Conservation (phyloP, 2,113 vertebrate genomes). For the Phyllopteryx taeniolatus region DNA sequence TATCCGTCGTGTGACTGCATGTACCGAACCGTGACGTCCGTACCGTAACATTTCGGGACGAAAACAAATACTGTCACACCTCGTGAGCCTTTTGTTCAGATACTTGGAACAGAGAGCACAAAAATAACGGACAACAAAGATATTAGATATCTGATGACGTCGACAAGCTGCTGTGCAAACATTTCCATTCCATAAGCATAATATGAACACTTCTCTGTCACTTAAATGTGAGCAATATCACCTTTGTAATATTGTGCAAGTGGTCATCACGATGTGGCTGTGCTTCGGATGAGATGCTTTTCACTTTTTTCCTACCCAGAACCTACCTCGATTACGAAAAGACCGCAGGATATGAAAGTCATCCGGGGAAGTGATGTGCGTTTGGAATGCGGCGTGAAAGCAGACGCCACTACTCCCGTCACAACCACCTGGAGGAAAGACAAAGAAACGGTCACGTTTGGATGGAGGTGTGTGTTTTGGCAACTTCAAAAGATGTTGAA, state of each 20-base stretch:
- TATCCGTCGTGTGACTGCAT: too few relatives aligned
- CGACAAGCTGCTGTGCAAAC: neutral
- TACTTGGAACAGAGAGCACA: neutral
- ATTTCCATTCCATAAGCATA: neutral
- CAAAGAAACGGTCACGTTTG: conserved; percentile 68
- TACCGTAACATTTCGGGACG: too few relatives aligned
- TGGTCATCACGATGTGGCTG: neutral
- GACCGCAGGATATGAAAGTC: conserved; percentile 82
- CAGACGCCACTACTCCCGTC: conserved; percentile 79
- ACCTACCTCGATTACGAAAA: conserved; percentile 83
- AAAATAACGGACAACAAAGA: neutral
- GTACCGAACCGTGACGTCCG: too few relatives aligned
- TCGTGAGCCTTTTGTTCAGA: neutral
- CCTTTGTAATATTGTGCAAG: neutral
- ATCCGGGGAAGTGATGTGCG: conserved; percentile 80
- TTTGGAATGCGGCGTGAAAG: conserved; percentile 82
- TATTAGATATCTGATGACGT: neutral
- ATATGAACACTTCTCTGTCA: neutral
- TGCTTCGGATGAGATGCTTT: neutral
- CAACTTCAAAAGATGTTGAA: neutral
- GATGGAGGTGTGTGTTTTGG: conserved; percentile 46
- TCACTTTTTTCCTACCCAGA: conserved; percentile 66
- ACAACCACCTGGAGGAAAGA: conserved; percentile 87
- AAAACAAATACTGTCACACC: too few relatives aligned
- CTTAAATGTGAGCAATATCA: neutral